phyloP scores from a whole-genome alignment of 2,888 invertebrate genomes.

The Anthoptus insignis region DNA sequence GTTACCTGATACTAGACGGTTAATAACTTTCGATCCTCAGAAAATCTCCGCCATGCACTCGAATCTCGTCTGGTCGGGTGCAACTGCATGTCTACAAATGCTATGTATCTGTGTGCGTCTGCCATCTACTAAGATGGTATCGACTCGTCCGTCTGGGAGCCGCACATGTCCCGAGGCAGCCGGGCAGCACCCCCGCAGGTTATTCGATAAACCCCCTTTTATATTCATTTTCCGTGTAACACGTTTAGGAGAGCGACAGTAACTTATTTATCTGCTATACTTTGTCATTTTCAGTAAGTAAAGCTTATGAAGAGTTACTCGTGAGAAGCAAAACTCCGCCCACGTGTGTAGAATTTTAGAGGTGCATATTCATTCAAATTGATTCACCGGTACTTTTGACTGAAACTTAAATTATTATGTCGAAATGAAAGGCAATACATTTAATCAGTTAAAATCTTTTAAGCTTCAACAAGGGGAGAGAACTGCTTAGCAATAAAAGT shows the following conservation, averaged over 20 bases:
- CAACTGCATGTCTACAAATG: conserved; percentile 26
- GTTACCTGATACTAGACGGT: neutral
- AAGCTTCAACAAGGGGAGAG: conserved; percentile 13
- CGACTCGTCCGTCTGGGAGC: conserved; percentile 51
- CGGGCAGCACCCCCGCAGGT: conserved; percentile 26
- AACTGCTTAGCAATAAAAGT: conserved; percentile 27
- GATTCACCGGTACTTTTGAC: no score
- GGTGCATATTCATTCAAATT: no score
- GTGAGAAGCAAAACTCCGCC: no score
- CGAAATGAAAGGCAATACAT: conserved; percentile 12
- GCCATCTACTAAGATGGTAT: conserved; percentile 34
- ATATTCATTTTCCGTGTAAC: conserved; percentile 24
- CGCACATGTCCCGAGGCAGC: conserved; percentile 22
- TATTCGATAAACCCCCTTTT: conserved; percentile 29
- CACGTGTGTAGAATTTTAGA: no score
- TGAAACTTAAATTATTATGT: neutral
- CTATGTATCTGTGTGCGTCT: conserved; percentile 9
- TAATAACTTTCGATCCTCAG: conserved; percentile 19
- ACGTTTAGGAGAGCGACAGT: conserved; percentile 11
- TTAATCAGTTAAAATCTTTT: conserved; percentile 22
- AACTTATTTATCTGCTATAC: no score
- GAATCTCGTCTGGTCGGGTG: conserved; percentile 20
- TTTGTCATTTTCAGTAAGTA: no score
- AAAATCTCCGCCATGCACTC: conserved; percentile 18
- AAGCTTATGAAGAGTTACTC: no score